phyloP scores from a whole-genome alignment of 2,797 vertebrate genomes.

The Typhlichthys subterraneus region DNA sequence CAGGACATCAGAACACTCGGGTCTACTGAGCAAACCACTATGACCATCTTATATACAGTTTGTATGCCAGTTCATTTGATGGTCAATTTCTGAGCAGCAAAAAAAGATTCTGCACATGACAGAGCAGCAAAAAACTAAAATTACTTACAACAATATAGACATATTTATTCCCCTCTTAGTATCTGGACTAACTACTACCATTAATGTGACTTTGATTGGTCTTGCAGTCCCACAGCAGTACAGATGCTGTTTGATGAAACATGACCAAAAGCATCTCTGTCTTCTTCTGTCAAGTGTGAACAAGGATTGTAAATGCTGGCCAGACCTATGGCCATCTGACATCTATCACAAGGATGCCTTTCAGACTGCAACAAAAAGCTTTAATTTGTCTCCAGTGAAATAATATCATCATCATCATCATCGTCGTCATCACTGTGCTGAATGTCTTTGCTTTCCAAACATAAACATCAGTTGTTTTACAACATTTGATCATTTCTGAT shows the following conservation, averaged over 20 bases:
- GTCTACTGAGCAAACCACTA: not conserved
- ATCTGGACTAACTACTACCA: not conserved
- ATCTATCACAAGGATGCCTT: constrained; percentile 55
- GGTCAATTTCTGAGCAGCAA: not conserved
- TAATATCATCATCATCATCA: constrained; percentile 53
- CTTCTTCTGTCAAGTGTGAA: constrained; percentile 1
- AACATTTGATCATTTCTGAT: too few species aligned
- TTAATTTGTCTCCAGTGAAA: constrained; percentile 51
- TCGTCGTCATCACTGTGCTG: constrained; percentile 1
- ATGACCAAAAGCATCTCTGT: constrained; percentile 19
- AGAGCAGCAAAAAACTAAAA: too few species aligned
- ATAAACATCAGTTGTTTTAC: too few species aligned
- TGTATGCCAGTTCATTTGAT: not conserved
- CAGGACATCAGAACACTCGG: constrained; percentile 9
- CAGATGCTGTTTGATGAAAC: constrained; percentile 8
- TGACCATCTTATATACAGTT: not conserved
- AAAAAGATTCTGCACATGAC: not conserved
- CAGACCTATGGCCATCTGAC: constrained; percentile 50
- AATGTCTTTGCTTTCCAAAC: constrained; percentile 1
- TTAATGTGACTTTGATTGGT: not conserved
- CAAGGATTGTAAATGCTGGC: constrained; percentile 34
- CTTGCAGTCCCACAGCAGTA: not conserved
- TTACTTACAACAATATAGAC: too few species aligned
- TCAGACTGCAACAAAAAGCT: constrained; percentile 54
- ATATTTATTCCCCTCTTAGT: not conserved